Evolutionary conservation across 2,888 invertebrate genomes (phyloP).

Genomic region (Pinctada fucata): DNA sequence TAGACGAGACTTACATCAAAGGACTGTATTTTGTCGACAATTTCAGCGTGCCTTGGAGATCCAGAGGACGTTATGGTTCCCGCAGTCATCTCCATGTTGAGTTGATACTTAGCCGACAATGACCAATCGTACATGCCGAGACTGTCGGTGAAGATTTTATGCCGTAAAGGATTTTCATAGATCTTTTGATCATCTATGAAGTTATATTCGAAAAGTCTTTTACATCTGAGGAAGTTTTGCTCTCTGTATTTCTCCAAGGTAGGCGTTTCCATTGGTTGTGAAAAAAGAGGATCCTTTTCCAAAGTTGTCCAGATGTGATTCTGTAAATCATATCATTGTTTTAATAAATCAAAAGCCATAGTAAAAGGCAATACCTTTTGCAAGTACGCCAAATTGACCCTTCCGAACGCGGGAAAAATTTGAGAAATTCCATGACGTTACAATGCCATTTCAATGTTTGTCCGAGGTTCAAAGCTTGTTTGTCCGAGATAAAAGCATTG

Average conservation of each 20-base stretch:
- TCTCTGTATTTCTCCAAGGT: slow-evolving; percentile 84
- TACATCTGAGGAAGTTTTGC: slow-evolving; percentile 75
- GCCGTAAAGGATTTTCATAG: slow-evolving; percentile 72
- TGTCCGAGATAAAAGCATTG: too few relatives aligned
- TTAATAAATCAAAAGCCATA: too few relatives aligned
- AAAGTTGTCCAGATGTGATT: slow-evolving; percentile 87
- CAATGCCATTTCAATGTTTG: too few relatives aligned
- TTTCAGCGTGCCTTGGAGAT: slow-evolving; percentile 77
- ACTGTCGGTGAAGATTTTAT: slow-evolving; percentile 68
- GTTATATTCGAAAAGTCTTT: slow-evolving; percentile 83
- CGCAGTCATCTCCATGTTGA: slow-evolving; percentile 73
- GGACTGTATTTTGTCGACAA: slow-evolving; percentile 71
- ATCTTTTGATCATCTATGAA: slow-evolving; percentile 81
- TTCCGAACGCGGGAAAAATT: too few relatives aligned
- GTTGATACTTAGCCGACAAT: slow-evolving; percentile 71
- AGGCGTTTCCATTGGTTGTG: slow-evolving; percentile 81
- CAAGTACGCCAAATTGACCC: too few relatives aligned
- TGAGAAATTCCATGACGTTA: too few relatives aligned
- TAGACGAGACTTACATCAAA: slow-evolving; percentile 74
- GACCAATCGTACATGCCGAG: slow-evolving; percentile 77
- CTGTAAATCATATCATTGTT: slow-evolving; percentile 78
- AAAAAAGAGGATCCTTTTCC: slow-evolving; percentile 88
- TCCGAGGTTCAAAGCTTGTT: too few relatives aligned
- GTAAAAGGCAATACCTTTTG: too few relatives aligned
- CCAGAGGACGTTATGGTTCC: slow-evolving; percentile 78